A percentile compares a stretch with the other conserved stretches of the same genome.
phyloP scores from a whole-genome alignment of 2,797 vertebrate species.

The Myotis vivesi region DNA sequence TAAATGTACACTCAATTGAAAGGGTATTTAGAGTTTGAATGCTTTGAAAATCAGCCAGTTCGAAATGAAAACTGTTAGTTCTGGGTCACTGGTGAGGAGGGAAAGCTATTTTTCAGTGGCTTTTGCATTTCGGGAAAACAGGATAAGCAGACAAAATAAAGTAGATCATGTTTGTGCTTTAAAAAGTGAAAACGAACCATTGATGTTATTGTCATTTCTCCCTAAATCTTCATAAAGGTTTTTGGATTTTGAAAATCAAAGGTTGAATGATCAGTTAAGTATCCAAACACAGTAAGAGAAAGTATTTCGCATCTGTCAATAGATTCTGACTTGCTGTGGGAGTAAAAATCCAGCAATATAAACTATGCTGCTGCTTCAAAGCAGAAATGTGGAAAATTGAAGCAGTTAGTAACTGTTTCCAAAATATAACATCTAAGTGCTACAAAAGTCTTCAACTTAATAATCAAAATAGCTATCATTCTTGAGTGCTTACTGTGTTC shows the following conservation, averaged over 20 bases:
- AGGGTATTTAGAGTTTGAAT: neutral
- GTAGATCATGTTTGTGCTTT: neutral
- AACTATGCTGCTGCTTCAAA: neutral
- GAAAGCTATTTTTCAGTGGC: neutral
- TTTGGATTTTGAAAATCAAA: conserved; percentile 22
- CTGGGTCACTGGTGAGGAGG: neutral
- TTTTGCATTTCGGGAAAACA: neutral
- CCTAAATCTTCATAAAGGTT: neutral
- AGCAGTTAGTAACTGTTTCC: neutral
- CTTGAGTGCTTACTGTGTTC: neutral
- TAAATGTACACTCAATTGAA: neutral
- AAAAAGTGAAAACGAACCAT: neutral
- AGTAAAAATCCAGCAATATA: neutral
- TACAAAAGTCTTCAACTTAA: neutral
- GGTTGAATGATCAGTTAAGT: neutral
- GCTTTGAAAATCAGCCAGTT: conserved; percentile 16
- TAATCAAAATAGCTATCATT: neutral
- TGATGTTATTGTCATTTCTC: neutral
- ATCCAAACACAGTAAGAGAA: neutral
- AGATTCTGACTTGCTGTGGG: neutral
- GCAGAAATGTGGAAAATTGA: neutral
- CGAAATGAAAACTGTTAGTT: conserved; percentile 24
- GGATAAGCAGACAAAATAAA: neutral
- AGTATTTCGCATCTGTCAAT: neutral
- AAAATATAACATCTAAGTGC: neutral